These are phyloP conservation scores for Lates japonicus DNA, from an alignment of 2,797 vertebrate genomes.

Conservation along the genomic window DNA sequence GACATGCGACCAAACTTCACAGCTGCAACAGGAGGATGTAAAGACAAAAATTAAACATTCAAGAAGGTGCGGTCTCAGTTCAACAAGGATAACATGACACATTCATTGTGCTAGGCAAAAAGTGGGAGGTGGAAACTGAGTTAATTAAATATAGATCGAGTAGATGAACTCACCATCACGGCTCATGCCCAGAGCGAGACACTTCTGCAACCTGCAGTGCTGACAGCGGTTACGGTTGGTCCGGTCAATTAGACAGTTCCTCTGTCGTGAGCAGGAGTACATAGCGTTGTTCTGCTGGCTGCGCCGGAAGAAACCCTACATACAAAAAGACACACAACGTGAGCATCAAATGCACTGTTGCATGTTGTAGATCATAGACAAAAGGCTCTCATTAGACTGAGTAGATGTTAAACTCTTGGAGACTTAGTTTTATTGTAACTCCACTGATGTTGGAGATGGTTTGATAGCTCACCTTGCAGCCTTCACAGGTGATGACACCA, in stretches of 20 bases:
- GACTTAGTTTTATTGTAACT: background rate
- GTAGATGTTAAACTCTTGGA: background rate
- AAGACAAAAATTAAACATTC: constrained; percentile 16
- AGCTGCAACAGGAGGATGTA: constrained; percentile 77
- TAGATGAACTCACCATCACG: constrained; percentile 89
- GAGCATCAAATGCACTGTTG: background rate
- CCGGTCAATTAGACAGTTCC: constrained; percentile 94
- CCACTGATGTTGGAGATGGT: background rate
- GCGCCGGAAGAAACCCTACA: constrained; percentile 93
- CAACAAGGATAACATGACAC: constrained; percentile 6
- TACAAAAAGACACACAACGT: background rate
- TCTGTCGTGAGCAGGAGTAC: constrained; percentile 94
- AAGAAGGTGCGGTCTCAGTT: background rate
- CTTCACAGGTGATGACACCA: constrained; percentile 96
- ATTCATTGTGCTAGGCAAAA: constrained; percentile 13
- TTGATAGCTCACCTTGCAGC: constrained; percentile 90
- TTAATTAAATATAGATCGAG: constrained; percentile 54
- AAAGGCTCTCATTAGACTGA: background rate
- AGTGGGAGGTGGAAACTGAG: constrained; percentile 34
- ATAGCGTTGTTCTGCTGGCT: constrained; percentile 95
- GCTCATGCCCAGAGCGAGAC: constrained; percentile 94
- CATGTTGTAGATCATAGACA: background rate
- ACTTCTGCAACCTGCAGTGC: constrained; percentile 96
- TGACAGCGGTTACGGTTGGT: constrained; percentile 96
- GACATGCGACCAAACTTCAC: constrained; percentile 97